Percentiles rank a stretch among this genome's conserved stretches.
Conservation (phyloP, 1,140 invertebrate species). For the Aradophagus sp. region DNA sequence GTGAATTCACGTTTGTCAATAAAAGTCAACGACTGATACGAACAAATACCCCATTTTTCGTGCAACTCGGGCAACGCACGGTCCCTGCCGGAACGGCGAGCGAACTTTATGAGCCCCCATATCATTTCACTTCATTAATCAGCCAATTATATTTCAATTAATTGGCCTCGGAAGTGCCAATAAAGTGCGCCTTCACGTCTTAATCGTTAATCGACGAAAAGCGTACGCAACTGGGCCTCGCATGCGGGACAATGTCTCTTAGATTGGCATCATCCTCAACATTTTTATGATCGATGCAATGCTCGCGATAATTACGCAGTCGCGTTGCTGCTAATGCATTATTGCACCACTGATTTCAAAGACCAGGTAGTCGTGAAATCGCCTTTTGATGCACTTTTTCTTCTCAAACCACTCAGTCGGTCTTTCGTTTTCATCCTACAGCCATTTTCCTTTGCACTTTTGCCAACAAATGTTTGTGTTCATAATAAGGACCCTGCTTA, state of each 20-base stretch:
- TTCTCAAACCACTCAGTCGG: too few species aligned
- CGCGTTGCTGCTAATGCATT: conserved; percentile 6
- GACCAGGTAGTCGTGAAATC: conserved; percentile 2
- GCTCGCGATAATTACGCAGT: not conserved
- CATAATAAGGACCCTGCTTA: conserved; percentile 32
- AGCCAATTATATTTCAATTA: conserved; percentile 43
- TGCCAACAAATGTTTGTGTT: conserved; percentile 21
- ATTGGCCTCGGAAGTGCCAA: conserved; percentile 25
- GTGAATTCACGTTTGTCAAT: conserved; percentile 28
- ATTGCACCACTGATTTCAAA: conserved; percentile 1
- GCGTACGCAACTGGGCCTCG: conserved; percentile 10
- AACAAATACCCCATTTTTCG: conserved; percentile 27
- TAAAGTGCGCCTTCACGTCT: conserved; percentile 32
- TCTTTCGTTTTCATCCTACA: too few species aligned
- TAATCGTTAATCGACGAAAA: conserved; percentile 42
- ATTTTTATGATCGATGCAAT: too few species aligned
- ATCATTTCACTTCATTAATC: conserved; percentile 32
- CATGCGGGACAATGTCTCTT: conserved; percentile 24
- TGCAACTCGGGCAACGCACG: conserved; percentile 5
- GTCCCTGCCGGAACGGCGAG: not conserved
- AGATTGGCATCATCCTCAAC: conserved; percentile 5
- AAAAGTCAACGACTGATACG: conserved; percentile 44
- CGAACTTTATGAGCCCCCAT: conserved; percentile 21
- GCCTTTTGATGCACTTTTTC: conserved; percentile 6
- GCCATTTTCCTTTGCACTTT: too few species aligned